Base-by-base conservation (phyloP, 1,140 invertebrate genomes). In the Melanaphis sacchari region DNA sequence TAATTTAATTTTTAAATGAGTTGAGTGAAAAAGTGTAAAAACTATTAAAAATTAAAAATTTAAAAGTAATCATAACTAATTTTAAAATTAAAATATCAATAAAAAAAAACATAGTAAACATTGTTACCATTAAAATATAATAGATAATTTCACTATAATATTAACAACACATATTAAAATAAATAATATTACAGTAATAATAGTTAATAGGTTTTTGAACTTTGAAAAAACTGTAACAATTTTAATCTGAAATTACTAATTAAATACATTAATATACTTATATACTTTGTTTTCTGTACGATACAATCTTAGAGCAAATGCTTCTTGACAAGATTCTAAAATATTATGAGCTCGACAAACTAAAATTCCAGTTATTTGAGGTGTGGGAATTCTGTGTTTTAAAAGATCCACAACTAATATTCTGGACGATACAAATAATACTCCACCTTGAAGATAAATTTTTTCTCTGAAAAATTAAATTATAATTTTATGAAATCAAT, bases 361-460 rank as follows among this genome's bases (percentile, higher is more conserved):
- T 94, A 99, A 96, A 92, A 97, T 96, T 97, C 97, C 49, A 46
- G 98, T 98, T 41, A 99, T 97, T 95, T 98, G 96, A 91, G 98
- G 96, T n/a, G 98, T 96, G 26, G 99, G 99, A 89, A 99, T 96
- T 94, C 98, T 96, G 93, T 98, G 97, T 95, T 98, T 99, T 82
- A 99, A 96, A 93, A 99, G 96, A 96, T 99, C 99, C 11, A 99
- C 98, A 15, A 99, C 98, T 88, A 99, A 96, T 94, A 99, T 99
- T 94, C 99, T 96, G 31, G 99, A 98, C n/a, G 97, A 97, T 85
- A 98, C 97, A 96, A 99, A 99, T 94, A 99, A 96, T 49, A 99
- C 97, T 11, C 99, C 99, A 93, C 99, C 99, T 94, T 98, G 97
- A 93, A 99, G 95, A 95, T 99, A 99, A 87, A 97, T 96, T 93